phyloP scores from a whole-genome alignment of 2,888 invertebrate genomes.

The Cryptophagus acutangulus region DNA sequence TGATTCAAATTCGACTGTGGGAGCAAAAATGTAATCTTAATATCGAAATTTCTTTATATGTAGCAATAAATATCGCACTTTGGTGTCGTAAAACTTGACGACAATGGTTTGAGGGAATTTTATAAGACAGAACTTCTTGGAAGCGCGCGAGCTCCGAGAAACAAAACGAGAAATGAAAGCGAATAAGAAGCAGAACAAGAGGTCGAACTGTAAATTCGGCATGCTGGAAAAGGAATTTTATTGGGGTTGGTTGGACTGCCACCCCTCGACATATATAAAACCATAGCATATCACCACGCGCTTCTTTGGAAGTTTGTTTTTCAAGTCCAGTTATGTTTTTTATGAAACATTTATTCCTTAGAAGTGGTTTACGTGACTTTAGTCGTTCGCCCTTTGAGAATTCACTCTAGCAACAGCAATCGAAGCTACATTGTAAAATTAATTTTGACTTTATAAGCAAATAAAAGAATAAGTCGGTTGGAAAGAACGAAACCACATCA shows the following conservation, averaged over 20 bases:
- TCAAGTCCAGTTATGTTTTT: conserved; percentile 30
- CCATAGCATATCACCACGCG: conserved; percentile 23
- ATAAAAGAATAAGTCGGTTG: no score
- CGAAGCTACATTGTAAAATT: no score
- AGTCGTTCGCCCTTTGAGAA: no score
- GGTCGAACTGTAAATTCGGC: conserved; percentile 36
- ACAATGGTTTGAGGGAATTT: conserved; percentile 34
- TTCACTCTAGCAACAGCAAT: no score
- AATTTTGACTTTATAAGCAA: no score
- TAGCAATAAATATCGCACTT: conserved; percentile 38
- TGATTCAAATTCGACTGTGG: no score
- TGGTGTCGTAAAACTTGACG: conserved; percentile 39
- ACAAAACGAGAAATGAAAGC: conserved; percentile 32
- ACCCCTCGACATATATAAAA: no score
- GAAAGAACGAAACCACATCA: no score
- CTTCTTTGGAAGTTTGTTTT: conserved; percentile 32
- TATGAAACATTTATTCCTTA: conserved; percentile 26
- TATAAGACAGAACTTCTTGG: conserved; percentile 33
- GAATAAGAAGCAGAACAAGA: conserved; percentile 34
- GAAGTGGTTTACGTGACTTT: conserved; percentile 27
- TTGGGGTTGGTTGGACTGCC: conserved; percentile 28
- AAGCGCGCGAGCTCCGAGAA: conserved; percentile 28
- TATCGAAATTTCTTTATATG: conserved; percentile 36
- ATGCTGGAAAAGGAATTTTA: conserved; percentile 29
- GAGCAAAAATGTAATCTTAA: conserved; percentile 30